A percentile compares a stretch with the other conserved stretches of the same genome.
Conservation (phyloP, 2,888 invertebrate genomes). For the Philopedon plagiatum region DNA sequence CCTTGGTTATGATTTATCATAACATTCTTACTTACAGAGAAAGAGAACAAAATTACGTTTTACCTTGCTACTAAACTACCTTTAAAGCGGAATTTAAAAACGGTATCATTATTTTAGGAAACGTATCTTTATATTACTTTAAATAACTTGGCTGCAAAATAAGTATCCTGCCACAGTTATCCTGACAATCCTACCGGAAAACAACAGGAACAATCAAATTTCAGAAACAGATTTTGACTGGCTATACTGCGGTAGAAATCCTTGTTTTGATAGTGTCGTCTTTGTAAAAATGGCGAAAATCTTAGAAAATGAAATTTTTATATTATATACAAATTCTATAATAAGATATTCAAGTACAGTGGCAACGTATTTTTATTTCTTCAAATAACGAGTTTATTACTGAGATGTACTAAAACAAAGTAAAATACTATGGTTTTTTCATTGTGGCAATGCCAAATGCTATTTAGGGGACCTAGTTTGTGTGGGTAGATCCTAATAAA, state of each 20-base stretch:
- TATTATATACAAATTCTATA: background rate
- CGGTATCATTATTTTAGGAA: background rate
- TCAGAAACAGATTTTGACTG: slow-evolving; percentile 1
- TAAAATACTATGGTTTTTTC: no score
- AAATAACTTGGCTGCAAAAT: background rate
- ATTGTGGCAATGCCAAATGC: no score
- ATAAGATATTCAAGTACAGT: no score
- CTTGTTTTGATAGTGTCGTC: slow-evolving; percentile 8
- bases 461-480: no score
- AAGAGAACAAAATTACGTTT: no score
- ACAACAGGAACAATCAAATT: slow-evolving; percentile 1
- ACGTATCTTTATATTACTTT: background rate
- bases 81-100: background rate
- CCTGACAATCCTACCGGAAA: slow-evolving; percentile 12
- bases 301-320: background rate
- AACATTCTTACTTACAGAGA: no score
- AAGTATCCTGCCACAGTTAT: slow-evolving; percentile 4
- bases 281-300: background rate
- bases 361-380: no score
- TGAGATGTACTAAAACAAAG: no score
- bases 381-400: no score
- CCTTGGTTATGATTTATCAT: no score
- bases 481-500: no score
- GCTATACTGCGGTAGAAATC: background rate
- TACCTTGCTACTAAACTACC: no score